Conservation (phyloP, 1,140 invertebrate genomes). For the Scaptomyza hsui region DNA sequence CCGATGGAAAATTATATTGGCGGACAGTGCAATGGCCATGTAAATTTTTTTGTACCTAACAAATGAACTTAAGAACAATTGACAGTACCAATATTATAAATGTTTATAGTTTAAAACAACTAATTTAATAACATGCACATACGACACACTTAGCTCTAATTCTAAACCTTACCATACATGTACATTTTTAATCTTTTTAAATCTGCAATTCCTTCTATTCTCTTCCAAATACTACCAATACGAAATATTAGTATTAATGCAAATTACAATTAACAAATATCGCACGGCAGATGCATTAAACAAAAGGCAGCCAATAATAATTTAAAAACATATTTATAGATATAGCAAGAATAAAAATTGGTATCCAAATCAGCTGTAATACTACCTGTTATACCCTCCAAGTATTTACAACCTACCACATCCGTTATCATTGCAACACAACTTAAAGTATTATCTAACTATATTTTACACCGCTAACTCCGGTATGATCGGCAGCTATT, state of each 20-base stretch:
- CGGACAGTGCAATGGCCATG: constrained; percentile 55
- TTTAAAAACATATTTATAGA: constrained; percentile 41
- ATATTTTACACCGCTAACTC: constrained; percentile 29
- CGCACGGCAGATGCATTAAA: constrained; percentile 9
- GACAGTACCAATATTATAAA: constrained; percentile 40
- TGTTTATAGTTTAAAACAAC: constrained; percentile 46
- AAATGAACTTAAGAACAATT: constrained; percentile 44
- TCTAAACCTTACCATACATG: constrained; percentile 21
- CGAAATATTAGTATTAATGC: constrained; percentile 40
- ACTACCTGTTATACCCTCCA: constrained; percentile 49
- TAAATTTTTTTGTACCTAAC: constrained; percentile 74
- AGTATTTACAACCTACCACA: constrained; percentile 44
- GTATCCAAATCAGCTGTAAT: constrained; percentile 29
- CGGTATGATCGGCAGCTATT: too few species aligned
- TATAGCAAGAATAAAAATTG: constrained; percentile 37
- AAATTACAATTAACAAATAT: too few species aligned
- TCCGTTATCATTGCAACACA: constrained; percentile 56
- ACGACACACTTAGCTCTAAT: constrained; percentile 34
- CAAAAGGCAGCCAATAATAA: constrained; percentile 38
- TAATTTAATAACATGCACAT: constrained; percentile 62
- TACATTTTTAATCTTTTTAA: constrained; percentile 43
- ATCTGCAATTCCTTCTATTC: constrained; percentile 50
- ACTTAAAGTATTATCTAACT: constrained; percentile 62
- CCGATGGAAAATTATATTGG: constrained; percentile 25
- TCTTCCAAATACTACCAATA: constrained; percentile 49